Conservation (phyloP, 2,113 vertebrate species). For the Petaurus breviceps region DNA sequence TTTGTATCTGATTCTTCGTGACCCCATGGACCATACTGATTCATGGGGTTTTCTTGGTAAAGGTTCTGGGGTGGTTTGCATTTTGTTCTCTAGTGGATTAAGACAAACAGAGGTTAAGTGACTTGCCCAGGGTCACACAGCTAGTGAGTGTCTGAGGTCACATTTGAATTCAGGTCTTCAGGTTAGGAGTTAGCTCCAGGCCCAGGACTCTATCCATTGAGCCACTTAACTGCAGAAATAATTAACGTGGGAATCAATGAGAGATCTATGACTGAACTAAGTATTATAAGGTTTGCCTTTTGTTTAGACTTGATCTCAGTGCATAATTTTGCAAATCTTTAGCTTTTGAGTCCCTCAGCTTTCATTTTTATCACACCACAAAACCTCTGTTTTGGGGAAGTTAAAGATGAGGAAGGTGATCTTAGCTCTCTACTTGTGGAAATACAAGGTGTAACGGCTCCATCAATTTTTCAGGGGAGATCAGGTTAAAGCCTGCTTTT, state of each 20-base stretch:
- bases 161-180: not conserved
- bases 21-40: not conserved
- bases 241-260: not conserved
- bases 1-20: not conserved
- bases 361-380: not conserved
- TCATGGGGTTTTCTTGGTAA: not conserved
- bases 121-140: not conserved
- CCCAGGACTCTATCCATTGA: not conserved
- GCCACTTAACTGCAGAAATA: not conserved
- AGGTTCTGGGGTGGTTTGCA: not conserved
- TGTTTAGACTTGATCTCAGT: not conserved
- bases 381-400: not conserved
- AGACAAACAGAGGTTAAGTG: not conserved
- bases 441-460: not conserved
- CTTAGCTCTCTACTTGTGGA: not conserved
- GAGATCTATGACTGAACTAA: no score
- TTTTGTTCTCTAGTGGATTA: not conserved
- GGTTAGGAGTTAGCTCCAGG: not conserved
- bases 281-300: not conserved
- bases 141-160: not conserved
- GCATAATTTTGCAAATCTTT: not conserved
- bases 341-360: not conserved
- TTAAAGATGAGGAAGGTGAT: not conserved
- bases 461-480: not conserved
- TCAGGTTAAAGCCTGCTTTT: not conserved